Evolutionary conservation across 2,113 vertebrate genomes (phyloP).

Genomic region (Propithecus coquereli): DNA sequence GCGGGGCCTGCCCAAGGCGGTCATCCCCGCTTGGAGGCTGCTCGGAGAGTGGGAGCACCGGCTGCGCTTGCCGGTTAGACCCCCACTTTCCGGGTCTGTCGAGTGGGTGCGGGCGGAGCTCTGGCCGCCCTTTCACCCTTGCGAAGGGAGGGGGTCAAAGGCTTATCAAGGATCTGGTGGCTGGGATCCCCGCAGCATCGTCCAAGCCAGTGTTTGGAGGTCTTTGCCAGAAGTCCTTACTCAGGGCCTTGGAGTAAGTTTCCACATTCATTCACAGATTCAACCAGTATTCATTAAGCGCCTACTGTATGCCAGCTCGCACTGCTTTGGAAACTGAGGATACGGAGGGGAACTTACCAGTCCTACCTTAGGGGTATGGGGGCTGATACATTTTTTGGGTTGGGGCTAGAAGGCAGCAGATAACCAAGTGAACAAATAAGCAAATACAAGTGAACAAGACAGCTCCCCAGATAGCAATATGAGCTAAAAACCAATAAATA

Average conservation of each 20-base stretch:
- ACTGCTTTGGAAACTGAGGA: neutral
- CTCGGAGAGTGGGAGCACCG: neutral
- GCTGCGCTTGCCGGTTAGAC: neutral
- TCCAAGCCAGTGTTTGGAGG: neutral
- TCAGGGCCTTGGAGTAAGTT: neutral
- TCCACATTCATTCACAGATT: neutral
- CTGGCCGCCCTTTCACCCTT: rapidly evolving
- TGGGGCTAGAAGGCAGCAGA: neutral
- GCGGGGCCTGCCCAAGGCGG: neutral
- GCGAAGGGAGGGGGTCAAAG: no score
- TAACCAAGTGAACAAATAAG: neutral
- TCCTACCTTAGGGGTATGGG: neutral
- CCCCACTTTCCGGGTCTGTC: neutral
- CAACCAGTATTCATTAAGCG: neutral
- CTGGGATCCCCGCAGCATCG: neutral
- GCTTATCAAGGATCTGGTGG: neutral
- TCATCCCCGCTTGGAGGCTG: neutral
- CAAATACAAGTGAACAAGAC: neutral
- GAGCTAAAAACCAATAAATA: neutral
- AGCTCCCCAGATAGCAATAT: neutral
- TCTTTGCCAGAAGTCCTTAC: neutral
- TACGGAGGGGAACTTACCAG: neutral
- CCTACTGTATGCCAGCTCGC: no score
- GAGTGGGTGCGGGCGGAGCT: neutral
- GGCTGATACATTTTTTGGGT: neutral